Evolutionary conservation across 1,140 invertebrate genomes (phyloP).

Genomic region (Semibalanus balanoides): DNA sequence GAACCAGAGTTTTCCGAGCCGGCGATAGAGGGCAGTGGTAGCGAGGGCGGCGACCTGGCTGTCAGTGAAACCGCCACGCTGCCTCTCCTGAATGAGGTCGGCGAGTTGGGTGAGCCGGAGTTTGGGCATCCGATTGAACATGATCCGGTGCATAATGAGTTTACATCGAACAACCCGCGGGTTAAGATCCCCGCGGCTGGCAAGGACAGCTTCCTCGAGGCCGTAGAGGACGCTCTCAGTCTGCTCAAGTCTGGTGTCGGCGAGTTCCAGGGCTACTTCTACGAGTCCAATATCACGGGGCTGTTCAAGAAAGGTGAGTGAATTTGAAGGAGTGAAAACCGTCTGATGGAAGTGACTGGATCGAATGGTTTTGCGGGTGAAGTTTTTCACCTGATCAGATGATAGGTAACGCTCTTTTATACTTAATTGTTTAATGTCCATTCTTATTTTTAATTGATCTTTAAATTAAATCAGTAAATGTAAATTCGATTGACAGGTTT

Average conservation of each 20-base stretch:
- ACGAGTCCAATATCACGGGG: slow-evolving; percentile 41
- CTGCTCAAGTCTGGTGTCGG: slow-evolving; percentile 43
- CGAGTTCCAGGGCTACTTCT: slow-evolving; percentile 46
- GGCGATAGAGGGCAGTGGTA: background rate
- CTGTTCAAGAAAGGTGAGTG: slow-evolving; percentile 36
- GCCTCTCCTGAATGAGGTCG: background rate
- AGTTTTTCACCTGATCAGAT: no score
- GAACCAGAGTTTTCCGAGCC: background rate
- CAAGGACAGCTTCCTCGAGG: slow-evolving; percentile 33
- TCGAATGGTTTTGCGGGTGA: no score
- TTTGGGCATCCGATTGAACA: background rate
- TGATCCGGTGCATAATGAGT: background rate
- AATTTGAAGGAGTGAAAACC: no score
- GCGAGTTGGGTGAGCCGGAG: background rate
- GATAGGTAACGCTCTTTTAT: no score
- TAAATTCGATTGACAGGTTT: no score
- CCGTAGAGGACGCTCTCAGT: slow-evolving; percentile 40
- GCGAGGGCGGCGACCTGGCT: background rate
- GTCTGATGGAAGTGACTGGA: no score
- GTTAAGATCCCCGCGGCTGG: background rate
- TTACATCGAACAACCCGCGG: background rate
- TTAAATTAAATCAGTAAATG: no score
- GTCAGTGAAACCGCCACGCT: background rate
- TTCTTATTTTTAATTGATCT: no score
- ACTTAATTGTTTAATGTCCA: no score